These are phyloP conservation scores for Heptranchias perlo DNA, from an alignment of 2,113 vertebrate species.

Conservation along the genomic window DNA sequence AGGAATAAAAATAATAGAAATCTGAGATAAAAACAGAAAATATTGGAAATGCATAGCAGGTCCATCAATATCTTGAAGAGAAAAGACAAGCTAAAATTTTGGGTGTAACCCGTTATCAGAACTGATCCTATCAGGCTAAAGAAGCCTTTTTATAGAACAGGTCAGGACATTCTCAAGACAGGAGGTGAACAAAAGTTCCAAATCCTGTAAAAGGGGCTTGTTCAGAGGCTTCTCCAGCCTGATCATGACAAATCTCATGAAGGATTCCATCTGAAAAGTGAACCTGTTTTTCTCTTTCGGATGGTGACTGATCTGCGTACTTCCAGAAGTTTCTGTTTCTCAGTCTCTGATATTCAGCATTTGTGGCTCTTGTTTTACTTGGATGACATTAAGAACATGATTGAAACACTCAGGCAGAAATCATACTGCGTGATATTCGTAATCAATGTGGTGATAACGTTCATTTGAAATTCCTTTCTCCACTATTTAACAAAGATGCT, in stretches of 20 bases:
- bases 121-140: background rate
- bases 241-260: background rate
- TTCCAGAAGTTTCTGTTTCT: background rate
- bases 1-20: background rate
- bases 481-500: background rate
- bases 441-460: background rate
- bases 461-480: background rate
- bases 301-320: background rate
- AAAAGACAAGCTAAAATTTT: background rate
- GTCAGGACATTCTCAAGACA: background rate
- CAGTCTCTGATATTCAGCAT: background rate
- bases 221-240: background rate
- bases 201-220: background rate
- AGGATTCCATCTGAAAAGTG: background rate
- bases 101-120: background rate
- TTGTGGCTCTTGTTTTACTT: background rate
- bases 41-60: background rate
- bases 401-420: background rate
- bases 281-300: background rate
- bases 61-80: background rate
- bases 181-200: background rate
- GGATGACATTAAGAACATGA: background rate
- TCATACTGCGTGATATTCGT: background rate
- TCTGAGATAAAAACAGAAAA: background rate
- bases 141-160: background rate